Percentiles rank a stretch among this genome's conserved stretches.
Conservation (phyloP, 37 sponge, comb jelly and placozoan genomes). For the Eunapius fragilis region DNA sequence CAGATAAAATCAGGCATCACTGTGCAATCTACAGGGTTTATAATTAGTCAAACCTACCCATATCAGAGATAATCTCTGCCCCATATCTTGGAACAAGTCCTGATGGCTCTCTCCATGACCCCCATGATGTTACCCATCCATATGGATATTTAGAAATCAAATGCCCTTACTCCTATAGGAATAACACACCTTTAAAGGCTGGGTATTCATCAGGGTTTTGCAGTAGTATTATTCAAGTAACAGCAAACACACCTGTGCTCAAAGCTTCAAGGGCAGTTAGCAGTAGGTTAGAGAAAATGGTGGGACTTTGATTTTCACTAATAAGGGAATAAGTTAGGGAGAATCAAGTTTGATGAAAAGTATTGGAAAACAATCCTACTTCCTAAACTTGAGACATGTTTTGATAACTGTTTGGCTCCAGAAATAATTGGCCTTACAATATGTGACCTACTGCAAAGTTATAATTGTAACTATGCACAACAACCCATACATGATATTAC, state of each 20-base stretch:
- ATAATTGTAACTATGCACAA: too few relatives aligned
- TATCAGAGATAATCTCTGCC: too few relatives aligned
- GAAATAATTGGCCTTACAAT: slow-evolving; percentile 31
- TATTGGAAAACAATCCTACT: slow-evolving; percentile 6
- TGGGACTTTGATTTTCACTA: slow-evolving; percentile 45
- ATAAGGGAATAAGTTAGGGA: slow-evolving; percentile 11
- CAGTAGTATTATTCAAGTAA: too few relatives aligned
- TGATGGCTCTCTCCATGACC: slow-evolving; percentile 49
- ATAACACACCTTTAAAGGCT: slow-evolving; percentile 36
- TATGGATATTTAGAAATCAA: slow-evolving; percentile 41
- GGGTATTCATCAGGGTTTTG: background rate
- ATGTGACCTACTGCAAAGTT: too few relatives aligned
- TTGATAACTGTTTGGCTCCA: slow-evolving; percentile 24
- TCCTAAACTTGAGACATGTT: slow-evolving; percentile 11
- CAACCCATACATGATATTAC: too few relatives aligned
- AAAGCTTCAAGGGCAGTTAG: slow-evolving; percentile 59
- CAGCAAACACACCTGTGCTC: too few relatives aligned
- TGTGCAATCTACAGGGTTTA: slow-evolving; percentile 16
- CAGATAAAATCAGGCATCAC: slow-evolving; percentile 6
- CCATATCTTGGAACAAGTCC: slow-evolving; percentile 50
- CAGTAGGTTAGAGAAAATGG: slow-evolving; percentile 27
- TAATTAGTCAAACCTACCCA: slow-evolving; percentile 9
- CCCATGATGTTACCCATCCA: background rate
- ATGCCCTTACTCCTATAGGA: slow-evolving; percentile 34
- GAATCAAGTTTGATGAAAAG: slow-evolving; percentile 8